Conservation (phyloP, 1,140 invertebrate species). For the Atta colombica region DNA sequence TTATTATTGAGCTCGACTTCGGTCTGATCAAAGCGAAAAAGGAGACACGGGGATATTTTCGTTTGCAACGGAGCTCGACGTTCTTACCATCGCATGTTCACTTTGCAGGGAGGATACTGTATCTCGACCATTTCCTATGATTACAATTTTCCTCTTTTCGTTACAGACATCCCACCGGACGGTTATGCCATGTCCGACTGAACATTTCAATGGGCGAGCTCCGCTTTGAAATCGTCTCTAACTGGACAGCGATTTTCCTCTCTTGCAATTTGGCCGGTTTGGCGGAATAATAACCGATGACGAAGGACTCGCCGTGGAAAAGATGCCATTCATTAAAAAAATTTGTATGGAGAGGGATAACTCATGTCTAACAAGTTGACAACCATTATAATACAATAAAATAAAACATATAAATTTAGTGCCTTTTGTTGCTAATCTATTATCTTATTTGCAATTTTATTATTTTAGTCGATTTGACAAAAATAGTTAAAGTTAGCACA, state of each 20-base stretch:
- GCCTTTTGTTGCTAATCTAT: too few relatives aligned
- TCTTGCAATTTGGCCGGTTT: constrained; percentile 20
- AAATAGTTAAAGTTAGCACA: too few relatives aligned
- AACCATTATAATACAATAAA: too few relatives aligned
- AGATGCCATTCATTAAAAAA: constrained; percentile 11
- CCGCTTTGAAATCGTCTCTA: constrained; percentile 15
- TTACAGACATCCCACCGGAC: constrained; percentile 14
- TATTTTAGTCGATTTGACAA: too few relatives aligned
- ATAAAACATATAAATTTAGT: too few relatives aligned
- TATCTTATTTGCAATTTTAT: too few relatives aligned
- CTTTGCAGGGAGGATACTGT: background rate
- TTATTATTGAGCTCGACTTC: constrained; percentile 23
- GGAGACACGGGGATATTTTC: constrained; percentile 26
- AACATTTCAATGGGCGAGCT: background rate
- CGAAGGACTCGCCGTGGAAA: background rate
- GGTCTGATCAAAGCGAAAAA: constrained; percentile 23
- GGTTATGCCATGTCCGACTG: constrained; percentile 14
- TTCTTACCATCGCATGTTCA: background rate
- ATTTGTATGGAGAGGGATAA: background rate
- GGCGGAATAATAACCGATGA: constrained; percentile 32
- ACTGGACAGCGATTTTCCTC: constrained; percentile 9
- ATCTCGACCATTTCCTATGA: constrained; percentile 50
- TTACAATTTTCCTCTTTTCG: constrained; percentile 54
- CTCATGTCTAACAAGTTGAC: too few relatives aligned
- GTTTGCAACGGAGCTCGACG: constrained; percentile 8